phyloP scores from a whole-genome alignment of 2,797 vertebrate species.

The Esox masquinongy region DNA sequence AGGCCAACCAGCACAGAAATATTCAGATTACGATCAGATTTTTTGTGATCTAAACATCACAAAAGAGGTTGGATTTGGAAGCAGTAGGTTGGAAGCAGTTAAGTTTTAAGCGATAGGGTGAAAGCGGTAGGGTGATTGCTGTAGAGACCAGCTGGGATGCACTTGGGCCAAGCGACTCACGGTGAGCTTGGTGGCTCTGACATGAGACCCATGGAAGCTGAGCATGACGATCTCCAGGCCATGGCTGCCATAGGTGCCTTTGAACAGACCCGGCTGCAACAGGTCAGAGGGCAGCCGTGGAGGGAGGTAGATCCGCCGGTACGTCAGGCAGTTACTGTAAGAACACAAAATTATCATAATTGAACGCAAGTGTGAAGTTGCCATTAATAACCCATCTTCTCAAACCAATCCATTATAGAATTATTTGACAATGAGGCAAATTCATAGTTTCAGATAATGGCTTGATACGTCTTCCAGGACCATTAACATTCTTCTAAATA shows the following conservation, averaged over 20 bases:
- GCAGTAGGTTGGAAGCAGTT: neutral
- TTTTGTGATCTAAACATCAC: too few species aligned
- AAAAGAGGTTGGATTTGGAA: neutral
- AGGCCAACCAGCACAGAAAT: too few species aligned
- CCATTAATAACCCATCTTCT: too few species aligned
- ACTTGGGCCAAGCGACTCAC: slow-evolving; percentile 69
- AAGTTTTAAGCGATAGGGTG: neutral
- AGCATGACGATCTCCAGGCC: slow-evolving; percentile 98
- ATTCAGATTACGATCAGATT: too few species aligned
- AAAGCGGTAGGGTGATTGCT: neutral
- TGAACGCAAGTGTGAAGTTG: too few species aligned
- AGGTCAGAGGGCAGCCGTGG: slow-evolving; percentile 84
- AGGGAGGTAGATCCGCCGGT: slow-evolving; percentile 96
- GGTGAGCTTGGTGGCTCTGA: slow-evolving; percentile 94
- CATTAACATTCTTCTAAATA: too few species aligned
- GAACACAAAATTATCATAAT: slow-evolving; percentile 13
- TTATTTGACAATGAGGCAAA: too few species aligned
- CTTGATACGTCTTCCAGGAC: too few species aligned
- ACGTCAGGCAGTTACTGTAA: slow-evolving; percentile 95
- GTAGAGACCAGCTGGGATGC: neutral
- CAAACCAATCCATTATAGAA: too few species aligned
- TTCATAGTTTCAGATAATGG: too few species aligned
- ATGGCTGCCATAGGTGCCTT: slow-evolving; percentile 96
- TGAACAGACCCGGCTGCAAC: slow-evolving; percentile 92
- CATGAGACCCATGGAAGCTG: slow-evolving; percentile 87